Evolutionary conservation across 1,140 invertebrate genomes (phyloP).

Genomic region (Drosophila hydei): DNA sequence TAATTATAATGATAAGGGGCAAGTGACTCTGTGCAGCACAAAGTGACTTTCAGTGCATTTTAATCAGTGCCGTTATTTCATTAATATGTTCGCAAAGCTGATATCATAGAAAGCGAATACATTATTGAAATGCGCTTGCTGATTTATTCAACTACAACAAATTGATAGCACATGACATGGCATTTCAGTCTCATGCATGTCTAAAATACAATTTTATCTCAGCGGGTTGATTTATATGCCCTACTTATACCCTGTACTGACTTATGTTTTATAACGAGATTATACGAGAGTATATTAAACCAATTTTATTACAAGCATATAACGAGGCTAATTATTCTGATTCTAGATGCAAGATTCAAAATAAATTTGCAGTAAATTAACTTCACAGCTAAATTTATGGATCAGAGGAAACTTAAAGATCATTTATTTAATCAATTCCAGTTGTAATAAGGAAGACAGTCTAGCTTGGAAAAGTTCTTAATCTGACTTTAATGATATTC

Average conservation of each 20-base stretch:
- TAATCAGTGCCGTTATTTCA: constrained; percentile 25
- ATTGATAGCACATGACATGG: neutral
- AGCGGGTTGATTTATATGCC: neutral
- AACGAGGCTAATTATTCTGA: no score
- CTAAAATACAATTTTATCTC: constrained; percentile 1
- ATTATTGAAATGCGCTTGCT: neutral
- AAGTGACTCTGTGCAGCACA: neutral
- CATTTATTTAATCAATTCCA: no score
- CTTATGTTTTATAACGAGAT: no score
- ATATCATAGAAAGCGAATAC: neutral
- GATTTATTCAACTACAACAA: neutral
- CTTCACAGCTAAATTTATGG: no score
- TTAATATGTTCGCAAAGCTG: constrained; percentile 19
- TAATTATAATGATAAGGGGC: constrained; percentile 67
- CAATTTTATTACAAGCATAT: neutral
- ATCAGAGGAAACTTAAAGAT: no score
- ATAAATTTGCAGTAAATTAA: no score
- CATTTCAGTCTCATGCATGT: neutral
- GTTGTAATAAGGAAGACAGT: neutral
- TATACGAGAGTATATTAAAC: no score
- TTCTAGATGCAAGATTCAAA: neutral
- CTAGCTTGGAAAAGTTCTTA: no score
- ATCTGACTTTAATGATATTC: no score
- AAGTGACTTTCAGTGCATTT: constrained; percentile 24
- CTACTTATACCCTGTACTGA: neutral